Conservation (phyloP, 1,140 invertebrate species). For the Venturia canescens region DNA sequence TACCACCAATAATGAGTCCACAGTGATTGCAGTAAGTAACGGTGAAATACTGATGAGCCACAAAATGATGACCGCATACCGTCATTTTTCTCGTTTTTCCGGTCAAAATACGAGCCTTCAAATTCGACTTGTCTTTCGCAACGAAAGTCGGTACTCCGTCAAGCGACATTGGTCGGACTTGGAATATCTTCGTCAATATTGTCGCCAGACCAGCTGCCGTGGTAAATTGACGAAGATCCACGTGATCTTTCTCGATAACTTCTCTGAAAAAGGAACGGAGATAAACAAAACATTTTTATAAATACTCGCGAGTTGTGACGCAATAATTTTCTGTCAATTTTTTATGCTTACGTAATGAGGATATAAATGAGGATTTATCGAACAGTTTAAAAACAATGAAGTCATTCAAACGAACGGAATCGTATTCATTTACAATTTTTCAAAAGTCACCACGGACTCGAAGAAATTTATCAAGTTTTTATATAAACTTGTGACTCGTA, state of each 20-base stretch:
- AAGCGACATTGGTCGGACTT: slow-evolving; percentile 79
- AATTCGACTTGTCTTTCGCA: slow-evolving; percentile 88
- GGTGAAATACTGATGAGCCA: slow-evolving; percentile 91
- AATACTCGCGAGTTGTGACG: neutral
- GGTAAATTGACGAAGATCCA: slow-evolving; percentile 83
- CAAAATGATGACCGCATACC: slow-evolving; percentile 93
- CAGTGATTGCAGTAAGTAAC: slow-evolving; percentile 96
- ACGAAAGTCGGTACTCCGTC: slow-evolving; percentile 88
- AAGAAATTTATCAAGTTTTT: too few relatives aligned
- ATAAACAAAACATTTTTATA: slow-evolving; percentile 25
- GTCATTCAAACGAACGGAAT: too few relatives aligned
- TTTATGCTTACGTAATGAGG: too few relatives aligned
- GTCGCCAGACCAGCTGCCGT: slow-evolving; percentile 88
- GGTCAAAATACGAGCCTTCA: slow-evolving; percentile 84
- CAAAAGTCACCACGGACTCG: too few relatives aligned
- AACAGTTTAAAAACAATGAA: too few relatives aligned
- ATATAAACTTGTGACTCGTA: neutral
- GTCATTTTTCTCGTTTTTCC: slow-evolving; percentile 87
- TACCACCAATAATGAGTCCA: slow-evolving; percentile 93
- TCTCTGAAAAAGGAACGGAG: slow-evolving; percentile 76
- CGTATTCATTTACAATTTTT: too few relatives aligned
- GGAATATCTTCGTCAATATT: slow-evolving; percentile 85
- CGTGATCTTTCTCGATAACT: slow-evolving; percentile 84
- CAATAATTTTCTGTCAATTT: too few relatives aligned
- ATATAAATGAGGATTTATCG: too few relatives aligned